Conservation (phyloP, 2,888 invertebrate species). For the Thalpophila matura region DNA sequence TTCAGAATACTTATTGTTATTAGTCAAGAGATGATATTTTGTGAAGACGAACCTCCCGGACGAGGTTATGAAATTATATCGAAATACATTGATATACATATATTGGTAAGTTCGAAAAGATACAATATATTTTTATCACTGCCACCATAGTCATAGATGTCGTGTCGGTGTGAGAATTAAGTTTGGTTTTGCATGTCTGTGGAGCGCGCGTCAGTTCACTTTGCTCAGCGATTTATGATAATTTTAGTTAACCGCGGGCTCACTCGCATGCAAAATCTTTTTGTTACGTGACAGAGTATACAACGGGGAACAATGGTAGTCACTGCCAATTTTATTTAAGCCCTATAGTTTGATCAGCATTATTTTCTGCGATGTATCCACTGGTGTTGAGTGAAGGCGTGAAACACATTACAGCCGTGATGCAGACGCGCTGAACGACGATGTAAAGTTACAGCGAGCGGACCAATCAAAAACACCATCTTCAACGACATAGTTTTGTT, state of each 20-base stretch:
- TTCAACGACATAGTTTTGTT: conserved; percentile 28
- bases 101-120: conserved; percentile 75
- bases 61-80: conserved; percentile 77
- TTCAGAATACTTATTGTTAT: conserved; percentile 71
- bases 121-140: conserved; percentile 87
- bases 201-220: conserved; percentile 54
- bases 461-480: conserved; percentile 34
- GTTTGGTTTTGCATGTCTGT: conserved; percentile 65
- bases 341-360: conserved; percentile 59
- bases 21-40: conserved; percentile 86
- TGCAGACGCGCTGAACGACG: conserved; percentile 62
- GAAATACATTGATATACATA: conserved; percentile 68
- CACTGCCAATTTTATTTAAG: conserved; percentile 59
- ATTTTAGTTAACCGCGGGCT: conserved; percentile 60
- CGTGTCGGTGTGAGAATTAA: conserved; percentile 60
- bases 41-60: conserved; percentile 71
- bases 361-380: conserved; percentile 60
- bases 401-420: conserved; percentile 85
- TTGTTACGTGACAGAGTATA: conserved; percentile 52
- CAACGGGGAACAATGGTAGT: conserved; percentile 68
- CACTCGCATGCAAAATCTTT: conserved; percentile 61
- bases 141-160: conserved; percentile 82
- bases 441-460: conserved; percentile 32
- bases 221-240: conserved; percentile 70
- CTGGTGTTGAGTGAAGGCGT: conserved; percentile 76